phyloP scores from a whole-genome alignment of 35 echinoderm and acorn worm species.

The Hemicentrotus pulcherrimus region DNA sequence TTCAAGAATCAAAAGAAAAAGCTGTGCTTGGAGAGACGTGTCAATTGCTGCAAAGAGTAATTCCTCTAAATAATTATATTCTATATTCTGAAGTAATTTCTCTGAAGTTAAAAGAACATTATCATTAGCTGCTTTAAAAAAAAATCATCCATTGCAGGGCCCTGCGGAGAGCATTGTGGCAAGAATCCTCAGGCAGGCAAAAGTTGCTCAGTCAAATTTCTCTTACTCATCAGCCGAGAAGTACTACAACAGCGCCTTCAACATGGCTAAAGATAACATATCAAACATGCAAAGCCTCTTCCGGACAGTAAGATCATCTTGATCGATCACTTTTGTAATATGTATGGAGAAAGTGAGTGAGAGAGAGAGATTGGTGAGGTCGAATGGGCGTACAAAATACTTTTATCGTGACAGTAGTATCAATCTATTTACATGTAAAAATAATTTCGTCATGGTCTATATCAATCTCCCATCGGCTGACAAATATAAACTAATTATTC shows the following conservation, averaged over 20 bases:
- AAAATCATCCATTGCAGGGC: not conserved
- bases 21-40: not conserved
- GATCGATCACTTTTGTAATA: too few species aligned
- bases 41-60: too few species aligned
- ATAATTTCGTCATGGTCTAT: too few species aligned
- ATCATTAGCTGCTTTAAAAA: too few species aligned
- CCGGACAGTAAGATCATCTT: not conserved
- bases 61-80: too few species aligned
- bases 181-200: conserved; percentile 5
- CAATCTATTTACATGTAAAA: not conserved
- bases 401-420: not conserved
- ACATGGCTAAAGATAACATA: not conserved
- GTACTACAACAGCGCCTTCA: conserved; percentile 14
- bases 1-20: not conserved
- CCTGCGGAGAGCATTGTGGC: not conserved
- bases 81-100: too few species aligned
- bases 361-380: too few species aligned
- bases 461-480: too few species aligned
- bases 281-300: not conserved
- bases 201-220: not conserved
- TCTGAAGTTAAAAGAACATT: too few species aligned
- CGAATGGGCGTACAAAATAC: not conserved
- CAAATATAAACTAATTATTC: too few species aligned
- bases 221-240: conserved; percentile 42
- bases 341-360: too few species aligned